Evolutionary conservation across 1,140 invertebrate species (phyloP).

Genomic region (Holcopasites calliopsidis): DNA sequence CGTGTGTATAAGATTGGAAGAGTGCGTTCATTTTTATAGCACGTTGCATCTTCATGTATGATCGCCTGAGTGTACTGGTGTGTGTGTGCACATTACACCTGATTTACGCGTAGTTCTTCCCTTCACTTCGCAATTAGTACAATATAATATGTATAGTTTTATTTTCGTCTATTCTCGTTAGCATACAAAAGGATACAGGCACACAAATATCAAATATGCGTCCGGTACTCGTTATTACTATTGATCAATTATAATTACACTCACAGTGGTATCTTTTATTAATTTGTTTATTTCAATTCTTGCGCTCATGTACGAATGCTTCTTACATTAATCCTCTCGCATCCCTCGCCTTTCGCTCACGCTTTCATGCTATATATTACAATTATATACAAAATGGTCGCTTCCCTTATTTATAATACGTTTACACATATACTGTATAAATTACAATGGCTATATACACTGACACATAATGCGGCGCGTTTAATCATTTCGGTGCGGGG

Average conservation of each 20-base stretch:
- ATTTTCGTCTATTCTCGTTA: slow-evolving; percentile 72
- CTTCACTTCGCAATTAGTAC: slow-evolving; percentile 69
- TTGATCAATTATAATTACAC: slow-evolving; percentile 71
- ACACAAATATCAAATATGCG: slow-evolving; percentile 80
- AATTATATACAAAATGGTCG: slow-evolving; percentile 71
- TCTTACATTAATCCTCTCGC: neutral
- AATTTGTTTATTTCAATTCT: slow-evolving; percentile 29
- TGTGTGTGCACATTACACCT: slow-evolving; percentile 69
- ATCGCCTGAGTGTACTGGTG: slow-evolving; percentile 4
- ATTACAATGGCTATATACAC: slow-evolving; percentile 76
- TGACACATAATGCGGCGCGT: slow-evolving; percentile 61
- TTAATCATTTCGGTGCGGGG: slow-evolving; percentile 45
- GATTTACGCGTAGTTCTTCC: slow-evolving; percentile 66
- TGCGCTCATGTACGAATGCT: neutral
- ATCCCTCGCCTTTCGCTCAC: neutral
- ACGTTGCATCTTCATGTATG: slow-evolving; percentile 5
- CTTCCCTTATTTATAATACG: slow-evolving; percentile 54
- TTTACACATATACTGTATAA: slow-evolving; percentile 68
- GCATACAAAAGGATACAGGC: slow-evolving; percentile 79
- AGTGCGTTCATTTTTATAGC: slow-evolving; percentile 28
- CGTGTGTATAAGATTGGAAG: slow-evolving; percentile 38
- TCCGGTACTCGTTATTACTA: slow-evolving; percentile 72
- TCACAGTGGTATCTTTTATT: slow-evolving; percentile 64
- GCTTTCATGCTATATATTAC: slow-evolving; percentile 67
- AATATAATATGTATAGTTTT: slow-evolving; percentile 76